These are phyloP conservation scores for Eustalomyia histrio DNA, from an alignment of 2,888 invertebrate species.

Conservation along the genomic window DNA sequence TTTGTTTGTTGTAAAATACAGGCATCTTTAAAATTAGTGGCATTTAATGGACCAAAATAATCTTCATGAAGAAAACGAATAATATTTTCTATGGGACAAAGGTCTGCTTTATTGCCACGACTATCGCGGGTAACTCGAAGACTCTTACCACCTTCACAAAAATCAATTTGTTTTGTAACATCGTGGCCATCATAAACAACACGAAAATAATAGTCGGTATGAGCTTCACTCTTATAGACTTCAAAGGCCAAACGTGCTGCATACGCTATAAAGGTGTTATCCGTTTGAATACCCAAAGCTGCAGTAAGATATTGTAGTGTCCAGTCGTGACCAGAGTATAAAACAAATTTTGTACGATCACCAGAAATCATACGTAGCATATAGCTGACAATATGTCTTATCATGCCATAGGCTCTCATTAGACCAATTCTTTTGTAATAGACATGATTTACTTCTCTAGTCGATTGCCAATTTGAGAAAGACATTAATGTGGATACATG, in stretches of 20 bases:
- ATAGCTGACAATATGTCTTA: conserved; percentile 89
- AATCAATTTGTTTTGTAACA: conserved; percentile 89
- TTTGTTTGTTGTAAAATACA: conserved; percentile 81
- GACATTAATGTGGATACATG: conserved; percentile 89
- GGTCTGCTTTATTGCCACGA: conserved; percentile 81
- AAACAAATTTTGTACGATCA: conserved; percentile 85
- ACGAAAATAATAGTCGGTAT: conserved; percentile 87
- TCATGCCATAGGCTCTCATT: conserved; percentile 89
- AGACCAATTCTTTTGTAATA: conserved; percentile 85
- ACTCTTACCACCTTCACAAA: conserved; percentile 85
- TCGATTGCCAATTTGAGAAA: conserved; percentile 90
- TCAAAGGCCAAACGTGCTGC: conserved; percentile 93
- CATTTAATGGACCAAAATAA: conserved; percentile 90
- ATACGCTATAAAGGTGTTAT: conserved; percentile 86
- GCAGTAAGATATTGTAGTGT: conserved; percentile 91
- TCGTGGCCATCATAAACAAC: conserved; percentile 92
- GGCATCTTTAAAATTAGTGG: conserved; percentile 93
- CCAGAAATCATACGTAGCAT: conserved; percentile 90
- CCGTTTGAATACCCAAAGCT: conserved; percentile 84
- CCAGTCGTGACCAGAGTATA: conserved; percentile 95
- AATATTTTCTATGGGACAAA: conserved; percentile 93
- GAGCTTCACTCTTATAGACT: conserved; percentile 87
- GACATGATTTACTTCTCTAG: conserved; percentile 82
- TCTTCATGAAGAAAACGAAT: conserved; percentile 93
- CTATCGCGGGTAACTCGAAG: conserved; percentile 81